Evolutionary conservation across 2,797 vertebrate species (phyloP), one percentile per base, ranked within the genome.

Genomic region (Sebastiscus tertius): DNA sequence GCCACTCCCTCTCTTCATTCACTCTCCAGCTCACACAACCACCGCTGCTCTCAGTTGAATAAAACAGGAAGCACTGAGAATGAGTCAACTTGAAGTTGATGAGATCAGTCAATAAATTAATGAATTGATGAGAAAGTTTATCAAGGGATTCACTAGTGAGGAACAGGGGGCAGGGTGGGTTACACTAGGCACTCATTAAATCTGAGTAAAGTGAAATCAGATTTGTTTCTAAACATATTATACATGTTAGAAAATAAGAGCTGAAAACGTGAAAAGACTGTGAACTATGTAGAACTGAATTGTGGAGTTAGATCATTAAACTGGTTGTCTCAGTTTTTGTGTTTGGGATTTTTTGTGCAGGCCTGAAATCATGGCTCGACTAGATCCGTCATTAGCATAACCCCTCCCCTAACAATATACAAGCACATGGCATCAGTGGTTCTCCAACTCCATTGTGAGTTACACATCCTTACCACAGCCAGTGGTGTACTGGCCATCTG

Each of bases 191-290:
- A 8, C 46, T 49, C 46, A 49, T n/a, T 49, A 54, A 22, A 22
- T 54, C 52, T 54, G 0, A 22, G 7, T 54, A 0, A 54, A 54
- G 20, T 54, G 22, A 54, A 0, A 54, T 54, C 4, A 11, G n/a
- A 54, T 54, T 54, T 54, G 52, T 22, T 54, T 52, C 20, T 20
- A 52, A 52, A 52, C 49, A 1, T 2, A 52, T 52, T 20, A 52
- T 52, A 52, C 20, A n/a, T 52, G 8, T 52, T 52, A n/a, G 49
- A 52, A 52, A 52, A 52, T n/a, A 52, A 52, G 49, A n/a, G 49
- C 49, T 52, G 49, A 52, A n/a, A 52, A 52, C 0, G n/a, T n/a
- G 46, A 49, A 46, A 54, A 54, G 52, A 54, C 52, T 54, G 46
- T 49, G 46, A 46, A 52, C 49, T 52, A 52, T 52, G 4, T 52